These are phyloP conservation scores for Orius laevigatus DNA, from an alignment of 1,140 invertebrate species.

Conservation along the genomic window DNA sequence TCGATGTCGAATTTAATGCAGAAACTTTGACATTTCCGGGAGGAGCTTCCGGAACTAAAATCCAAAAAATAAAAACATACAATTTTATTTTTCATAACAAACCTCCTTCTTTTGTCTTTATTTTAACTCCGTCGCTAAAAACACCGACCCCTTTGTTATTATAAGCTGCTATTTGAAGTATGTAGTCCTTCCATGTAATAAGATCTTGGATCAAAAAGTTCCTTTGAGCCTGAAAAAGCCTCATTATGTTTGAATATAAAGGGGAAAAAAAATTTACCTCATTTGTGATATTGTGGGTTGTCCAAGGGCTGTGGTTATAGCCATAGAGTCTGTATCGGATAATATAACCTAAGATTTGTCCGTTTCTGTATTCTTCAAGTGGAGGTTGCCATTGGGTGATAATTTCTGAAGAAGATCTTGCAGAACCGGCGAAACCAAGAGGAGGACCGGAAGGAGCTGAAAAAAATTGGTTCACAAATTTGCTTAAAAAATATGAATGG, in stretches of 20 bases:
- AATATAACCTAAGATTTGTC: constrained; percentile 83
- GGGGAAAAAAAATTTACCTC: constrained; percentile 32
- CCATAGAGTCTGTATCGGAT: constrained; percentile 79
- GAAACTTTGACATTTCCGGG: constrained; percentile 65
- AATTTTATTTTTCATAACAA: constrained; percentile 15
- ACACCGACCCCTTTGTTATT: constrained; percentile 93
- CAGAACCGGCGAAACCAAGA: constrained; percentile 76
- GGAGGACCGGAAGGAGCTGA: constrained; percentile 77
- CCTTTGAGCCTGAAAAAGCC: constrained; percentile 46
- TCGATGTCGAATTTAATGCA: constrained; percentile 74
- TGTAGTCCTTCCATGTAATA: constrained; percentile 96
- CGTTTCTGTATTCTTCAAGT: constrained; percentile 81
- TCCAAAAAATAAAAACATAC: constrained; percentile 13
- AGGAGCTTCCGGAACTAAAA: constrained; percentile 66
- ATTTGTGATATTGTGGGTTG: constrained; percentile 77
- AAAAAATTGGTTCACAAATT: constrained; percentile 18
- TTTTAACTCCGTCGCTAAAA: constrained; percentile 78
- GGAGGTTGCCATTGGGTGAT: constrained; percentile 96
- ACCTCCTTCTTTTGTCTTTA: constrained; percentile 86
- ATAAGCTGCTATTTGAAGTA: constrained; percentile 91
- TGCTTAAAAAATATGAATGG: not conserved
- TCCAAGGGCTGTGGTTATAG: constrained; percentile 81
- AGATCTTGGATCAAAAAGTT: constrained; percentile 85
- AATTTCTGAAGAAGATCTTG: constrained; percentile 83
- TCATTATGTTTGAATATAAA: not conserved